Evolutionary conservation across 2,113 vertebrate species (phyloP), one percentile per base, ranked within the genome.

Genomic region (Neomonachus schauinslandi): DNA sequence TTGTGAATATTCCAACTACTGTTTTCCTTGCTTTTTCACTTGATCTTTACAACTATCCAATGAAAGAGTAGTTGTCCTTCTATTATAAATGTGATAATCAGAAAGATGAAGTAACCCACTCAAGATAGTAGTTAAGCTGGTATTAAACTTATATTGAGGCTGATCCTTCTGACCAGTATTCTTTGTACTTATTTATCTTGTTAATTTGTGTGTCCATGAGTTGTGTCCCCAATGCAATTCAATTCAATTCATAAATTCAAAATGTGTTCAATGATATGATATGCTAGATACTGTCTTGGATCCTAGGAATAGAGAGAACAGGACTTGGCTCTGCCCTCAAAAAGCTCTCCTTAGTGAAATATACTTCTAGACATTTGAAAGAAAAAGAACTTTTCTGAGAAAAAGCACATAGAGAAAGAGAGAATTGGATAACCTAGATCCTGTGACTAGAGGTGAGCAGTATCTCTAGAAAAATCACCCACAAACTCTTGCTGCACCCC

Each of bases 301-400:
- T 18, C 42, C 28, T 90, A 51, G 49, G 14, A 86, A 51, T 33
- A 79, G 11, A 28, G n/a, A 59, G 21, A 89, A 91, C 31, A 79
- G 86, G 51, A 49, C 16, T 28, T 13, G 13, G 8, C 5, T 51
- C 18, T 85, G 28, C 12, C 57, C 6, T 79, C 21, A 39, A 79
- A 31, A 51, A 92, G 12, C 21, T 91, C 42, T 79, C 7, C 13
- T 8, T 89, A 93, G 72, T 39, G 28, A 94, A 63, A 28, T 12
- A 83, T n/a, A 24, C 33, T 80, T 88, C 14, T 10, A 67, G 89
- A 97, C 65, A 69, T 24, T 15, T 76, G 69, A 95, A 88, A 93
- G 21, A 81, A 95, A 21, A 14, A 89, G 42, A 59, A 6, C 2
- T 84, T 24, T 57, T 36, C 19, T n/a, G 57, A 46, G 39, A 89